These are phyloP conservation scores for Acrocephalus scirpaceus DNA, from an alignment of 2,797 vertebrate genomes.

Conservation along the genomic window DNA sequence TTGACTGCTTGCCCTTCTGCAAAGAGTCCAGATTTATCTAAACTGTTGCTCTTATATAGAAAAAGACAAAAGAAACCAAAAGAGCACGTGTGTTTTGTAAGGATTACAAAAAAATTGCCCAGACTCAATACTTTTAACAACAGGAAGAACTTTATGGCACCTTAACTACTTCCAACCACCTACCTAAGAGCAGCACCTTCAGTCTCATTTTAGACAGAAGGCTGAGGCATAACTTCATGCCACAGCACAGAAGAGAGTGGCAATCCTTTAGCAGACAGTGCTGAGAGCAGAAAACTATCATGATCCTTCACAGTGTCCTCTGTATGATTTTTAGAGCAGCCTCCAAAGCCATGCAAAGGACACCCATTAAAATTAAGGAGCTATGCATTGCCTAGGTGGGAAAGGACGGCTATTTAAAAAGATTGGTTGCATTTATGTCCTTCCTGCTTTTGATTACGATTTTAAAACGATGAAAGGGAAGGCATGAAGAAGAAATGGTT, in stretches of 20 bases:
- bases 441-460: not conserved
- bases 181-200: not conserved
- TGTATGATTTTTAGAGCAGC: not conserved
- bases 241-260: not conserved
- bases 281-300: not conserved
- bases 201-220: not conserved
- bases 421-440: not conserved
- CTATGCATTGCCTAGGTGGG: not conserved
- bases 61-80: not conserved
- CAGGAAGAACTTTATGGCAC: not conserved
- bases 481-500: not conserved
- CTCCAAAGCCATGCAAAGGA: not conserved
- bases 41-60: not conserved
- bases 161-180: not conserved
- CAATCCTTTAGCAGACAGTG: not conserved
- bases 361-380: not conserved
- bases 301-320: rapidly evolving
- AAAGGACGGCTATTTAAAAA: not conserved
- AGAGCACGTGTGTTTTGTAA: not conserved
- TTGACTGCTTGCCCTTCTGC: not conserved
- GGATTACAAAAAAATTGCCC: not conserved
- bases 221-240: not conserved
- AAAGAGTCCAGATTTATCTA: not conserved
- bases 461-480: not conserved
- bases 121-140: not conserved